Evolutionary conservation across 1,140 invertebrate genomes (phyloP).

Genomic region (Antheraea mylitta): DNA sequence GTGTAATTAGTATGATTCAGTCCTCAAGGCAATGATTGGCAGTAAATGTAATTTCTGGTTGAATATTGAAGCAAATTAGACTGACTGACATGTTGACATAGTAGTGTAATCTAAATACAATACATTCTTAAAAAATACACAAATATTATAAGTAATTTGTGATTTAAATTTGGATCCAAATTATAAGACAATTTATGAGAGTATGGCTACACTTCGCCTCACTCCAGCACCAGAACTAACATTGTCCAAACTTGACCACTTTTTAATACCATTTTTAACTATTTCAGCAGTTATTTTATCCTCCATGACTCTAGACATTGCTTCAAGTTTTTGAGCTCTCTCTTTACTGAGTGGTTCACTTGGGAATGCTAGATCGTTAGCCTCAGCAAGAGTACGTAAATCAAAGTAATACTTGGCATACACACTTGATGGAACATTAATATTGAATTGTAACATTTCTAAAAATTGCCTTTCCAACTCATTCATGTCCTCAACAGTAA

Average conservation of each 20-base stretch:
- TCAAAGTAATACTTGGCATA: constrained; percentile 99
- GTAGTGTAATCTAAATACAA: constrained; percentile 53
- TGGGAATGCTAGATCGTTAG: constrained; percentile 92
- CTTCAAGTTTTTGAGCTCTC: constrained; percentile 96
- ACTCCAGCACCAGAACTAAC: constrained; percentile 85
- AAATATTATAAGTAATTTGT: constrained; percentile 44
- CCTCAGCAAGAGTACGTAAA: constrained; percentile 91
- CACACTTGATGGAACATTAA: constrained; percentile 99
- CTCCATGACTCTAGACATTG: constrained; percentile 97
- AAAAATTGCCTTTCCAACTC: constrained; percentile 98
- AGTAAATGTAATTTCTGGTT: constrained; percentile 13
- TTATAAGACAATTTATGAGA: constrained; percentile 82
- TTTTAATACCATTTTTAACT: constrained; percentile 90
- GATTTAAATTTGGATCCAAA: constrained; percentile 52
- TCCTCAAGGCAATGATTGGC: constrained; percentile 20
- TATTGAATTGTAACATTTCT: constrained; percentile 99
- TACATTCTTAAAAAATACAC: constrained; percentile 47
- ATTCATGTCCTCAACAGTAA: constrained; percentile 99
- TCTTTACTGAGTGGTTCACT: constrained; percentile 98
- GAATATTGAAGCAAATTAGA: constrained; percentile 25
- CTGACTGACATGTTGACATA: constrained; percentile 24
- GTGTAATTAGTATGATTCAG: not conserved
- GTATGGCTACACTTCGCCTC: constrained; percentile 92
- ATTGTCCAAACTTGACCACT: constrained; percentile 96
- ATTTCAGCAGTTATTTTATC: constrained; percentile 91